Conservation (phyloP, 2,113 vertebrate genomes). For the Loxodonta africana region DNA sequence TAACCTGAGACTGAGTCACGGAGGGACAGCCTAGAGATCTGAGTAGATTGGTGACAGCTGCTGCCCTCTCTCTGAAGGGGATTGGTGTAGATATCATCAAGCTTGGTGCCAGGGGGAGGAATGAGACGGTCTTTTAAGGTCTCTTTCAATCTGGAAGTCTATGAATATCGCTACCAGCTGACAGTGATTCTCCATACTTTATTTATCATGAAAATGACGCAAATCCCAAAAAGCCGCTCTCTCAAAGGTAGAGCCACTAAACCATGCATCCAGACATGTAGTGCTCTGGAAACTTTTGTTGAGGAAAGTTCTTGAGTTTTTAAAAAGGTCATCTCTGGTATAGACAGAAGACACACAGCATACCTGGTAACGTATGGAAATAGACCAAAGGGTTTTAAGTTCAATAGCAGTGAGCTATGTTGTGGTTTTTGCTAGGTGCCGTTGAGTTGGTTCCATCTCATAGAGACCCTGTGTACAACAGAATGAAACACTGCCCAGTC, state of each 20-base stretch:
- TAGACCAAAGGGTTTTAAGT: conserved; percentile 13
- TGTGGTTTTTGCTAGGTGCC: too few species aligned
- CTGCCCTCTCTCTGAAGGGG: conserved; percentile 67
- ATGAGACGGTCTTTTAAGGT: conserved; percentile 83
- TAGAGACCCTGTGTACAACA: too few species aligned
- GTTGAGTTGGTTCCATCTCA: too few species aligned
- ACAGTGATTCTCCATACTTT: conserved; percentile 82
- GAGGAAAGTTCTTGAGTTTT: conserved; percentile 70
- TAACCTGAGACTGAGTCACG: conserved; percentile 80
- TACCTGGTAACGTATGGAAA: conserved; percentile 30
- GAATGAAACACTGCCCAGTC: too few species aligned
- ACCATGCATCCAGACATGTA: conserved; percentile 64
- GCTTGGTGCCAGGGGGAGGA: conserved; percentile 69
- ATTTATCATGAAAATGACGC: conserved; percentile 81
- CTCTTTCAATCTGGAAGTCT: conserved; percentile 81
- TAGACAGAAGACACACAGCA: not conserved
- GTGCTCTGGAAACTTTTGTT: conserved; percentile 44
- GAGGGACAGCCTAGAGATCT: conserved; percentile 78
- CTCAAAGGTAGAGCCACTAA: conserved; percentile 76
- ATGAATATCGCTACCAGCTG: conserved; percentile 82
- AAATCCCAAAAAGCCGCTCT: conserved; percentile 72
- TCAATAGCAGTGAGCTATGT: not conserved
- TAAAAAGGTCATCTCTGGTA: conserved; percentile 63
- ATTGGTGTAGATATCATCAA: conserved; percentile 64
- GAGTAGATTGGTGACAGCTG: conserved; percentile 76